Percentiles rank a stretch among this genome's conserved stretches.
Conservation (phyloP, 2,113 vertebrate genomes). For the Menidia beryllina region DNA sequence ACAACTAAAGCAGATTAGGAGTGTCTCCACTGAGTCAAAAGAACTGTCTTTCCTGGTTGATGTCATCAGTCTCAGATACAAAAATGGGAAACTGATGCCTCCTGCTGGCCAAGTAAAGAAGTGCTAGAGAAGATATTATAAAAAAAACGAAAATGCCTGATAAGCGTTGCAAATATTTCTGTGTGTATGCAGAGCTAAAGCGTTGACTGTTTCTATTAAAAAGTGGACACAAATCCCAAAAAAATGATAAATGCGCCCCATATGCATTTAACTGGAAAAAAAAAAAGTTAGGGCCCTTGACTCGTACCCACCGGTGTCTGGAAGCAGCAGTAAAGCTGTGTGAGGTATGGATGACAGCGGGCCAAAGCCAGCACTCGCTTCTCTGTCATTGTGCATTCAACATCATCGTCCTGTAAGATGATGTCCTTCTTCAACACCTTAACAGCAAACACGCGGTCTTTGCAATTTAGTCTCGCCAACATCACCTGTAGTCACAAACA, state of each 20-base stretch:
- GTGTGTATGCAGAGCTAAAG: neutral
- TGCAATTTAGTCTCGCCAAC: conserved; percentile 89
- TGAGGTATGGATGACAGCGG: conserved; percentile 94
- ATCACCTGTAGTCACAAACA: conserved; percentile 87
- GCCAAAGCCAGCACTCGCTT: conserved; percentile 94
- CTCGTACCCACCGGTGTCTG: conserved; percentile 88
- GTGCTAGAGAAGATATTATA: neutral
- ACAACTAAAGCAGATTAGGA: conserved; percentile 55
- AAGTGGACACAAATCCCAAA: neutral
- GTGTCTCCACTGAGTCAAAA: conserved; percentile 2
- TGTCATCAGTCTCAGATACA: neutral
- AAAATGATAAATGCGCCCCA: neutral
- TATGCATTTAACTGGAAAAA: neutral
- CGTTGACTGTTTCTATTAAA: neutral
- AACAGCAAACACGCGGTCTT: conserved; percentile 90
- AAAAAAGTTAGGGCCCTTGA: neutral
- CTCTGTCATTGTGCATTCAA: conserved; percentile 98
- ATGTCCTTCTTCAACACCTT: conserved; percentile 98
- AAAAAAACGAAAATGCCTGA: neutral
- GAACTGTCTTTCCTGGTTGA: conserved; percentile 2
- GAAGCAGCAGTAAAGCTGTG: conserved; percentile 97
- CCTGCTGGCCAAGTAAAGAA: conserved; percentile 40
- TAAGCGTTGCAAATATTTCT: neutral
- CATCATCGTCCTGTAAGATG: conserved; percentile 96
- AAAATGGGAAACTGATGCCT: conserved; percentile 53